These are phyloP conservation scores for Antennarius striatus DNA, from an alignment of 2,113 vertebrate species.

Conservation along the genomic window DNA sequence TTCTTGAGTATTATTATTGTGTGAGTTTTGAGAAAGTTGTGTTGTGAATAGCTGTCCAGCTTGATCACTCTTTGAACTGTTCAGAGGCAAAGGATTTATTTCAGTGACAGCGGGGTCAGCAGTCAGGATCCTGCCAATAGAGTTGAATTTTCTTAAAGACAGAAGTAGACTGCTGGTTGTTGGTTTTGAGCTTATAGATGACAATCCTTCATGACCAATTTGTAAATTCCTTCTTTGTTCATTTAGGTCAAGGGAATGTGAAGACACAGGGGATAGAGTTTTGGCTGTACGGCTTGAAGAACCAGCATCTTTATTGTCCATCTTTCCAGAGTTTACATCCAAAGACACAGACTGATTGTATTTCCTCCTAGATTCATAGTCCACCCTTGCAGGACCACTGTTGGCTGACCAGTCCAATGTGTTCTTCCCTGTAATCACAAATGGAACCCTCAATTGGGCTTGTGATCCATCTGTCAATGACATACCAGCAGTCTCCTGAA, in stretches of 20 bases:
- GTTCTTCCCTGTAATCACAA: constrained; percentile 44
- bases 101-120: constrained; percentile 23
- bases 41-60: constrained; percentile 21
- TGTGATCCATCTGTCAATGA: constrained; percentile 13
- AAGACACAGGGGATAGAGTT: constrained; percentile 4
- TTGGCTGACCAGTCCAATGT: constrained; percentile 64
- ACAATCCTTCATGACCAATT: constrained; percentile 37
- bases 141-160: constrained; percentile 69
- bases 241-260: constrained; percentile 36
- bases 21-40: constrained; percentile 25
- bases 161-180: constrained; percentile 77
- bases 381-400: constrained; percentile 50
- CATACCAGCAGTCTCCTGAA: constrained; percentile 37
- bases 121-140: constrained; percentile 34
- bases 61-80: constrained; percentile 16
- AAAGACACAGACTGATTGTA: constrained; percentile 51
- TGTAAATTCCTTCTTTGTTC: constrained; percentile 54
- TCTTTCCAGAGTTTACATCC: constrained; percentile 37
- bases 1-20: constrained; percentile 45
- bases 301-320: constrained; percentile 27
- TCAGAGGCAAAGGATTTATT: constrained; percentile 15
- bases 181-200: constrained; percentile 68
- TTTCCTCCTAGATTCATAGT: constrained; percentile 47
- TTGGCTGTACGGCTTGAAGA: constrained; percentile 7
- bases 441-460: constrained; percentile 37